These are phyloP conservation scores for Oryzias curvinotus DNA, from an alignment of 2,113 vertebrate genomes.

Conservation along the genomic window DNA sequence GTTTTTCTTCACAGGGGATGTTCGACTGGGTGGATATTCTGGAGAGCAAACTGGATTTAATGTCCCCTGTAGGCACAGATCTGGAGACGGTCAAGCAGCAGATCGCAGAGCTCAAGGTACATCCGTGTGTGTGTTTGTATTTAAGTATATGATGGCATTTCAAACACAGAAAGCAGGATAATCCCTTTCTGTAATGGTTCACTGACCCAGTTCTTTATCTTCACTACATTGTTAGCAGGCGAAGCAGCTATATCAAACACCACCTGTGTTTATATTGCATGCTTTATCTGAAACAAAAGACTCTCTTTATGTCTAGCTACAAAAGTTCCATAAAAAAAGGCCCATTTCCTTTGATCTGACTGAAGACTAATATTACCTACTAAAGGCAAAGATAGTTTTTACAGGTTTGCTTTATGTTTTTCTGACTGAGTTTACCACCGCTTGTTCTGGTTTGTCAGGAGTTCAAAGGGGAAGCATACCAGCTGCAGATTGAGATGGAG, in stretches of 20 bases:
- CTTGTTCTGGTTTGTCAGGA: constrained; percentile 75
- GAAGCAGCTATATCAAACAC: constrained; percentile 10
- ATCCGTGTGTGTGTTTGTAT: constrained; percentile 9
- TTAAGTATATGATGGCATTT: neutral
- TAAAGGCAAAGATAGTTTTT: constrained; percentile 18
- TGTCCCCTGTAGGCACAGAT: constrained; percentile 96
- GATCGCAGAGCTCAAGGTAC: constrained; percentile 96
- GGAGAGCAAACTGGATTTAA: constrained; percentile 89
- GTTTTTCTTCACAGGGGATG: constrained; percentile 80
- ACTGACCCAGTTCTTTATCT: constrained; percentile 19
- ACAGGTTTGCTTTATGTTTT: constrained; percentile 18
- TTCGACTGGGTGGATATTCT: constrained; percentile 99
- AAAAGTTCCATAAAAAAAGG: constrained; percentile 16
- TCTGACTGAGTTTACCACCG: constrained; percentile 28
- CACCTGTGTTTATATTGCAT: constrained; percentile 57
- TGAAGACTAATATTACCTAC: constrained; percentile 9
- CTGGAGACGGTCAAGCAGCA: constrained; percentile 99
- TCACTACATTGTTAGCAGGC: constrained; percentile 6
- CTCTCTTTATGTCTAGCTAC: constrained; percentile 2
- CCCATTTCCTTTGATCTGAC: constrained; percentile 31
- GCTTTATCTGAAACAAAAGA: constrained; percentile 1
- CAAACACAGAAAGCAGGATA: neutral
- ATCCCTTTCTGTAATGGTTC: constrained; percentile 6
- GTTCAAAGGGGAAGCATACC: constrained; percentile 94
- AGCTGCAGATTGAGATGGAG: constrained; percentile 98